Evolutionary conservation across 2,113 vertebrate species (phyloP), one percentile per base, ranked within the genome.

Genomic region (Jacana jacana): DNA sequence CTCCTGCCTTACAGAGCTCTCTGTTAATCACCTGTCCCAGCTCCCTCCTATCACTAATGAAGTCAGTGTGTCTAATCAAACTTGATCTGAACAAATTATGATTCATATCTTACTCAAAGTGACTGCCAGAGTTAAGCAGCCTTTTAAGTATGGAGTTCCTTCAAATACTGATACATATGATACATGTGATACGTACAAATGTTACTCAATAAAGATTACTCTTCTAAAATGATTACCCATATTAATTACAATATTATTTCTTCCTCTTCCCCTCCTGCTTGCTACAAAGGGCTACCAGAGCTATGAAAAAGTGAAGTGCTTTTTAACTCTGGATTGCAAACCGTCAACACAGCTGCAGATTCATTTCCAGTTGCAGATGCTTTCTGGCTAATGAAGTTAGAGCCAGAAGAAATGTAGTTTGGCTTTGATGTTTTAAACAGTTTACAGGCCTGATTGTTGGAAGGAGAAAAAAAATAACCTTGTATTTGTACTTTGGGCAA

Each of bases 311-410:
- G 44, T 9, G 28, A 92, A 84, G 25, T 15, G 63, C 60, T 88
- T 95, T 93, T 89, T 73, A 68, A 82, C 46, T 91, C 77, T 83
- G 91, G 72, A 55, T 94, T 89, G 68, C 46, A 89, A 96, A 95
- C 89, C 71, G 71, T 75, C 96, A 96, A 96, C 94, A 96, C 94
- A 97, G 94, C 95, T 95, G 96, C 94, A 83, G 76, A 90, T 95
- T 91, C 71, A 90, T 94, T 97, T 91, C 89, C 79, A 96, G 85
- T 94, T 87, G 91, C 95, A 83, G 91, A 94, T 77, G 83, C 82
- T 95, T 90, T 94, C 81, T 83, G 79, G 88, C 61, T 96, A 93
- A 94, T 91, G 95, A 96, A 91, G 70, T 86, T 80, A 93, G 58
- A 94, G 81, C n/a, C 71, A 73, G 89, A 86, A 96, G 94, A 94